Conservation (phyloP, 1,140 invertebrate species). For the Aplysia californica region DNA sequence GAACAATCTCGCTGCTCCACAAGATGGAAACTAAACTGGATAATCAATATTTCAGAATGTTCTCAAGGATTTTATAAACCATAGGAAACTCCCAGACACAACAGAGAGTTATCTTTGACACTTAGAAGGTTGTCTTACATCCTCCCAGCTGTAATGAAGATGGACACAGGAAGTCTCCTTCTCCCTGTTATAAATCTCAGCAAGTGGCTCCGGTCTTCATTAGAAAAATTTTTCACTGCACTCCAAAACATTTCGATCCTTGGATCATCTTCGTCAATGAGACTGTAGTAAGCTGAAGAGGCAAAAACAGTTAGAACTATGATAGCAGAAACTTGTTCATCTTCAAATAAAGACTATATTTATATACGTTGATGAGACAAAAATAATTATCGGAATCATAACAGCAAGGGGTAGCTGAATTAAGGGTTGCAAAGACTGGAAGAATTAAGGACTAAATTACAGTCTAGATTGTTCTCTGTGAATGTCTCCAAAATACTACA, state of each 20-base stretch:
- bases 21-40: no score
- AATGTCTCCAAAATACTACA: no score
- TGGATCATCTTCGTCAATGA: slow-evolving; percentile 59
- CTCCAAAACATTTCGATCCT: slow-evolving; percentile 66
- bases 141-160: no score
- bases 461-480: not conserved
- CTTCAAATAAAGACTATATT: not conserved
- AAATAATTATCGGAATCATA: not conserved
- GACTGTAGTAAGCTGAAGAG: slow-evolving; percentile 64
- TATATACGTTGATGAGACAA: not conserved
- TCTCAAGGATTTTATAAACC: no score
- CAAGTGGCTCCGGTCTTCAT: no score
- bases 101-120: no score
- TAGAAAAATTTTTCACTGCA: slow-evolving; percentile 61
- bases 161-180: no score
- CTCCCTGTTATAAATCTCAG: no score
- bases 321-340: not conserved
- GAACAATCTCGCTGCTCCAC: no score
- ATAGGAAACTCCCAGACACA: no score
- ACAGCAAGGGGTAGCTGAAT: not conserved
- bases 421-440: not conserved
- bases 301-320: not conserved
- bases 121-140: no score
- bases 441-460: not conserved
- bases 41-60: no score